Evolutionary conservation across 1,140 invertebrate genomes (phyloP).

Genomic region (Reticulitermes speratus): DNA sequence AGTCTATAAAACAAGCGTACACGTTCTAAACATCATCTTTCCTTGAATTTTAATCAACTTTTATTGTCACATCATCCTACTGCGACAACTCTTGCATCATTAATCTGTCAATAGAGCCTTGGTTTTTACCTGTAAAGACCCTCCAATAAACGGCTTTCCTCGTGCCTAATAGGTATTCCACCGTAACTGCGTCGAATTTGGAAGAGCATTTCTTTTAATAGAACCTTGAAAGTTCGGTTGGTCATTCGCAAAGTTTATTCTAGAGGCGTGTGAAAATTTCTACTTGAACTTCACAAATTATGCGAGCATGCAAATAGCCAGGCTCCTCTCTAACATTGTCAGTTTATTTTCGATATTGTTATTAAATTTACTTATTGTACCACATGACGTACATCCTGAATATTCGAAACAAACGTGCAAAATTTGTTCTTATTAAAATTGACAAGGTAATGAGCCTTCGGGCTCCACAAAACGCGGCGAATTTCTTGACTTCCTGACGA

Average conservation of each 20-base stretch:
- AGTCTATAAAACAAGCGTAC: not conserved
- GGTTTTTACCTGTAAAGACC: not conserved
- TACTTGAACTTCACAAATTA: too few relatives aligned
- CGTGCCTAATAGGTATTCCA: not conserved
- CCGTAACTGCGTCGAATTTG: not conserved
- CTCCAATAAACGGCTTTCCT: not conserved
- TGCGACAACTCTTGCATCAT: constrained; percentile 6
- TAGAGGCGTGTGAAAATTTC: not conserved
- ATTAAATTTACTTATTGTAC: too few relatives aligned
- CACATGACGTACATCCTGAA: too few relatives aligned
- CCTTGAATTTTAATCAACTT: constrained; percentile 29
- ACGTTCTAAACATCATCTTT: constrained; percentile 24
- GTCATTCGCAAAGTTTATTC: constrained; percentile 11
- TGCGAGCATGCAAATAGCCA: too few relatives aligned
- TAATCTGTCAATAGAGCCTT: not conserved
- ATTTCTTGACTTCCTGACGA: too few relatives aligned
- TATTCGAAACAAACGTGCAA: too few relatives aligned
- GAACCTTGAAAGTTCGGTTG: not conserved
- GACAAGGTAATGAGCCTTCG: too few relatives aligned
- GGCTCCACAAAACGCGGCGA: too few relatives aligned
- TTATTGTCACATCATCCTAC: constrained; percentile 19
- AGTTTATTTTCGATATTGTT: too few relatives aligned
- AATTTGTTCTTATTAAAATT: too few relatives aligned
- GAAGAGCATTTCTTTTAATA: not conserved
- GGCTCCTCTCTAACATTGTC: too few relatives aligned